Conservation (phyloP, 2,113 vertebrate genomes). For the Origma solitaria region DNA sequence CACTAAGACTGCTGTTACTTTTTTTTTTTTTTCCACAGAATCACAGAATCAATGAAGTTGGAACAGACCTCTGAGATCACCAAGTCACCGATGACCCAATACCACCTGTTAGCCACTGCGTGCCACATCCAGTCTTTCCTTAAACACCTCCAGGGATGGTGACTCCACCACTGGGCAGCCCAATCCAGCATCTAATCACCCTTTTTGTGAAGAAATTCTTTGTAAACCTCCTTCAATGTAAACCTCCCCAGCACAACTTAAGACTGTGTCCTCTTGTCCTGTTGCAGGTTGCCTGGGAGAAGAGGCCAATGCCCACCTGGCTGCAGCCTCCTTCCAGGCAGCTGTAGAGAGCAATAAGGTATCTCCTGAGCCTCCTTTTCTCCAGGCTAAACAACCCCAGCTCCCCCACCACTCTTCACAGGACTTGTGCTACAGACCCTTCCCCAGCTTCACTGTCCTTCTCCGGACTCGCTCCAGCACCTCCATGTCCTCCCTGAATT, state of each 20-base stretch:
- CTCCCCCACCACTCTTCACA: not conserved
- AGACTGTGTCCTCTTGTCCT: not conserved
- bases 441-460: not conserved
- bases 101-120: not conserved
- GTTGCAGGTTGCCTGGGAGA: not conserved
- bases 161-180: not conserved
- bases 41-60: rapidly evolving
- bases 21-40: not conserved
- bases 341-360: rapidly evolving
- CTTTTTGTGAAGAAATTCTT: not conserved
- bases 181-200: not conserved
- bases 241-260: rapidly evolving
- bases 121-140: not conserved
- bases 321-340: rapidly evolving
- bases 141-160: not conserved
- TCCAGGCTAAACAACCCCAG: not conserved
- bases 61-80: not conserved
- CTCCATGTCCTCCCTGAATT: not conserved
- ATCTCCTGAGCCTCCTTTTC: not conserved
- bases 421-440: not conserved
- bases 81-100: not conserved
- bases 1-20: not conserved
- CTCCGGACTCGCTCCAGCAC: not conserved
- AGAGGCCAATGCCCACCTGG: not conserved
- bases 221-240: not conserved